Conservation (phyloP, 2,113 vertebrate genomes). For the Neopipo cinnamomea region DNA sequence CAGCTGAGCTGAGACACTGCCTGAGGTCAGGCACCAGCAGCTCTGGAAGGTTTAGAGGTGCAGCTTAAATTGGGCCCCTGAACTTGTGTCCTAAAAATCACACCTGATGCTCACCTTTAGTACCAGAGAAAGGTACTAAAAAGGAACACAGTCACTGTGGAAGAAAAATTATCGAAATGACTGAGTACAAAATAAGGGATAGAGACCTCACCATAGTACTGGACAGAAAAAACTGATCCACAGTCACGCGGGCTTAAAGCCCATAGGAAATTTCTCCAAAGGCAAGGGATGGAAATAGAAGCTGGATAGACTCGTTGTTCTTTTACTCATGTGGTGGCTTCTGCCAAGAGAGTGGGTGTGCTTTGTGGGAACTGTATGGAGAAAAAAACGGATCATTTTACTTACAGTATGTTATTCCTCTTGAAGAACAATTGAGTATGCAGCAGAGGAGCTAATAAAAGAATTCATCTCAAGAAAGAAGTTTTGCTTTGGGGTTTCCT, state of each 20-base stretch:
- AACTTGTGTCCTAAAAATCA: background rate
- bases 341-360: background rate
- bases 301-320: background rate
- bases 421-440: background rate
- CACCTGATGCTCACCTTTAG: background rate
- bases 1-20: rapidly evolving
- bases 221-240: background rate
- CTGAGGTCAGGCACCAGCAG: background rate
- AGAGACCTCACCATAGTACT: background rate
- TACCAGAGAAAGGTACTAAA: background rate
- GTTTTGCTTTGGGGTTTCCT: background rate
- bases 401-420: background rate
- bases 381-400: background rate
- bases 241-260: background rate
- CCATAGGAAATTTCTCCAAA: background rate
- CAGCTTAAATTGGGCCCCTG: background rate
- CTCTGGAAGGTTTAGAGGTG: background rate
- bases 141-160: background rate
- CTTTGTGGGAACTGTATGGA: rapidly evolving
- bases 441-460: background rate
- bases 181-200: background rate
- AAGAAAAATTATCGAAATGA: background rate
- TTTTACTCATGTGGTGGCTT: background rate
- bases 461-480: background rate
- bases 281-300: background rate